Evolutionary conservation across 2,113 vertebrate genomes (phyloP).

Genomic region (Mungos mungo): DNA sequence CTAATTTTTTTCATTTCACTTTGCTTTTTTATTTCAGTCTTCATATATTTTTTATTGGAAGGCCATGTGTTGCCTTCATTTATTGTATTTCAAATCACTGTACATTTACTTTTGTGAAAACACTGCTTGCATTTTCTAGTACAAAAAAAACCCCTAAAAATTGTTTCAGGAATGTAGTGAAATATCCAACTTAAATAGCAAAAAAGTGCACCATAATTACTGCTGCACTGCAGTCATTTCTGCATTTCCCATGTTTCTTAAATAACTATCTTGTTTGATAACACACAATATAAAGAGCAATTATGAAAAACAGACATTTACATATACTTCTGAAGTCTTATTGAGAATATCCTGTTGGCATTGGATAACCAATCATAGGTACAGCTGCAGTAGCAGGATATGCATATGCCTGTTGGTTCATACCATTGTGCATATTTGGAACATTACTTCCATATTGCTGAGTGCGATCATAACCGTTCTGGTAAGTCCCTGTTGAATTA

Average conservation of each 20-base stretch:
- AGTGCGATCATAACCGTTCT: constrained; percentile 92
- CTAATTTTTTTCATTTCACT: background rate
- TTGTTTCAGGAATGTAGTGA: constrained; percentile 98
- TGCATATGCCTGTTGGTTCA: constrained; percentile 94
- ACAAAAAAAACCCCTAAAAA: constrained; percentile 95
- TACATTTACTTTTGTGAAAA: constrained; percentile 83
- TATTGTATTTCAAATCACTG: constrained; percentile 91
- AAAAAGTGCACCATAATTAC: constrained; percentile 93
- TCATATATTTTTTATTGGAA: constrained; percentile 92
- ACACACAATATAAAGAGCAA: no score
- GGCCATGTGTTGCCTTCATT: constrained; percentile 92
- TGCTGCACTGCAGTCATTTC: constrained; percentile 93
- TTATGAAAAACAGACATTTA: no score
- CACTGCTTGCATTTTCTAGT: constrained; percentile 97
- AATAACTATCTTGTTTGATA: constrained; percentile 87
- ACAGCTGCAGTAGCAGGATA: constrained; percentile 90
- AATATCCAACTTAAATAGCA: constrained; percentile 95
- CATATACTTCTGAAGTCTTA: no score
- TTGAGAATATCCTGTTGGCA: no score
- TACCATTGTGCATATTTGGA: constrained; percentile 92
- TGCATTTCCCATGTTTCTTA: constrained; percentile 89
- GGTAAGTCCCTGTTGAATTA: constrained; percentile 91
- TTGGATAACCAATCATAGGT: constrained; percentile 88
- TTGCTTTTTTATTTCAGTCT: constrained; percentile 79
- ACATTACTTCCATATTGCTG: constrained; percentile 93